These are phyloP conservation scores for Ammodramus savannarum DNA, from an alignment of 2,113 vertebrate genomes.

Conservation along the genomic window DNA sequence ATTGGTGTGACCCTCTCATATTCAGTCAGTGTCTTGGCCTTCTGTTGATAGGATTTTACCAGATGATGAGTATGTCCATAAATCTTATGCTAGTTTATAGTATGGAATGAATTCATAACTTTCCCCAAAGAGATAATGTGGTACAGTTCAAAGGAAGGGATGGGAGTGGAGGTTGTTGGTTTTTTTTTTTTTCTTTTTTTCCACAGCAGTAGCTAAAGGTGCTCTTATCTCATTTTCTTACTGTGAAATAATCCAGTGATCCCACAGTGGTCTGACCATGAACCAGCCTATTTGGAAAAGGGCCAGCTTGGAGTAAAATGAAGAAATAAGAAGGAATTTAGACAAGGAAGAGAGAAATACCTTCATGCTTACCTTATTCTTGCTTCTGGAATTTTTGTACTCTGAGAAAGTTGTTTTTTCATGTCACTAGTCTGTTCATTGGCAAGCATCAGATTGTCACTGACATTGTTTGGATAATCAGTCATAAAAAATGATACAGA, in stretches of 20 bases:
- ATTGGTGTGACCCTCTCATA: neutral
- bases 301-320: constrained; percentile 44
- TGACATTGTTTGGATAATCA: constrained; percentile 50
- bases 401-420: constrained; percentile 41
- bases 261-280: constrained; percentile 54
- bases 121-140: constrained; percentile 57
- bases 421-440: constrained; percentile 49
- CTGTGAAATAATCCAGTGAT: constrained; percentile 65
- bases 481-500: constrained; percentile 1
- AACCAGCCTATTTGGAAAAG: constrained; percentile 58
- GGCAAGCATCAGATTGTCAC: constrained; percentile 52
- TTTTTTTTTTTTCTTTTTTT: neutral
- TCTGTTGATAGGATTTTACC: constrained; percentile 10
- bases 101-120: constrained; percentile 28
- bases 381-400: neutral
- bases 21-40: neutral
- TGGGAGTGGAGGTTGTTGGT: neutral
- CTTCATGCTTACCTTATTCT: constrained; percentile 60
- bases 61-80: constrained; percentile 10
- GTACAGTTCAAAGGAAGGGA: constrained; percentile 64
- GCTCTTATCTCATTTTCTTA: constrained; percentile 63
- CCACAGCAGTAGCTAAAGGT: constrained; percentile 57
- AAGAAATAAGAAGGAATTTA: constrained; percentile 32
- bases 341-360: constrained; percentile 70
- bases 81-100: constrained; percentile 27